A percentile compares a stretch with the other conserved stretches of the same genome.
Conservation (phyloP, 1,140 invertebrate genomes). For the Atta colombica region DNA sequence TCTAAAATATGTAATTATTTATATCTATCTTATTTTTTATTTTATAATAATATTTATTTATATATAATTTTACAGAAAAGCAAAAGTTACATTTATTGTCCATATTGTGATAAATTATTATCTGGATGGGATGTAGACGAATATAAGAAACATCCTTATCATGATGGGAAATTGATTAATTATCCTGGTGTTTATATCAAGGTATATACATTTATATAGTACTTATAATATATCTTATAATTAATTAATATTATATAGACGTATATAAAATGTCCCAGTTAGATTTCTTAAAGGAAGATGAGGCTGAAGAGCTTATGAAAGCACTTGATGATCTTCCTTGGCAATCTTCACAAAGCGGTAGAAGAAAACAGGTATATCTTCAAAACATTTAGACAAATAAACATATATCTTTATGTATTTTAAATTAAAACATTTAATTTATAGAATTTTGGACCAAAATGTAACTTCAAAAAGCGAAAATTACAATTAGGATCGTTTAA, state of each 20-base stretch:
- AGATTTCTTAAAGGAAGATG: conserved; percentile 92
- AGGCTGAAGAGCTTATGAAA: conserved; percentile 90
- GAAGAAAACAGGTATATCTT: conserved; percentile 93
- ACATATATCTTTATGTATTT: neutral
- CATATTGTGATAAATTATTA: conserved; percentile 91
- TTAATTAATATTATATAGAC: conserved; percentile 35
- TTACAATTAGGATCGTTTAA: conserved; percentile 92
- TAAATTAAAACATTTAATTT: conserved; percentile 30
- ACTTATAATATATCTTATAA: conserved; percentile 34
- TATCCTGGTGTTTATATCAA: conserved; percentile 91
- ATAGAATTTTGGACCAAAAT: conserved; percentile 98
- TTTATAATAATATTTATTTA: conserved; percentile 1
- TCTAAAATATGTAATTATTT: conserved; percentile 67
- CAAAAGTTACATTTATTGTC: conserved; percentile 91
- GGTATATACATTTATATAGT: conserved; percentile 69
- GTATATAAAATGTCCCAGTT: conserved; percentile 79
- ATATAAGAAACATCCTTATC: conserved; percentile 89
- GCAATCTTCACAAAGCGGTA: conserved; percentile 97
- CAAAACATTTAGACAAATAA: conserved; percentile 33
- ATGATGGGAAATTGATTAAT: conserved; percentile 88
- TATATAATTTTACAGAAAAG: conserved; percentile 83
- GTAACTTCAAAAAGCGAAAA: conserved; percentile 98
- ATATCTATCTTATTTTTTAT: neutral
- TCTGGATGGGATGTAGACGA: conserved; percentile 90
- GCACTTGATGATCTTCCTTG: conserved; percentile 94